Evolutionary conservation across 1,140 invertebrate genomes (phyloP).

Genomic region (Eurosta solidaginis): DNA sequence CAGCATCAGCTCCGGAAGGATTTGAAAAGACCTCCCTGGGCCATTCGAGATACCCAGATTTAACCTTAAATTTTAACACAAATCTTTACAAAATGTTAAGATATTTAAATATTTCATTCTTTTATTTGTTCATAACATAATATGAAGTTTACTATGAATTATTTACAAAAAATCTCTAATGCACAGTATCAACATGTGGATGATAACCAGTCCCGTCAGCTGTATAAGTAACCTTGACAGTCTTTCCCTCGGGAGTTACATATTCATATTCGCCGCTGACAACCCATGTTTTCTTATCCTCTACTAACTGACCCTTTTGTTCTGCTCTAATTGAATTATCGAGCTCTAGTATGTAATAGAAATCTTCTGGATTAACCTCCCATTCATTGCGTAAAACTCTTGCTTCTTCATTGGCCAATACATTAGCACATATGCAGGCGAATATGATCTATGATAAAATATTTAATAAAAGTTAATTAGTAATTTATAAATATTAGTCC

Average conservation of each 20-base stretch:
- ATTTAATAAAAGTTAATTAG: background rate
- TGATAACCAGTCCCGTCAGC: constrained; percentile 77
- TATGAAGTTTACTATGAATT: background rate
- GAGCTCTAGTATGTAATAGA: constrained; percentile 38
- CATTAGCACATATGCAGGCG: constrained; percentile 32
- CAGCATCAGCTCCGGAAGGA: too few relatives aligned
- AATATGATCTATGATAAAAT: constrained; percentile 3
- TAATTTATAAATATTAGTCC: background rate
- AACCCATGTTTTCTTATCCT: constrained; percentile 28
- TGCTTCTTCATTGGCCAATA: constrained; percentile 37
- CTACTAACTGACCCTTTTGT: constrained; percentile 3
- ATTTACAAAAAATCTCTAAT: constrained; percentile 60
- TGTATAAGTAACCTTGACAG: constrained; percentile 51
- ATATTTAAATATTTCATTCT: constrained; percentile 35
- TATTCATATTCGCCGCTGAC: constrained; percentile 70
- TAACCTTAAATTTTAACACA: background rate
- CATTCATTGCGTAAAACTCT: constrained; percentile 37
- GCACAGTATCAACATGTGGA: constrained; percentile 61
- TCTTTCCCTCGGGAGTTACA: constrained; percentile 70
- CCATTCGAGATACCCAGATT: background rate
- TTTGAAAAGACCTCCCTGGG: background rate
- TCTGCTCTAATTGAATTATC: constrained; percentile 30
- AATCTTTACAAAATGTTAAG: background rate
- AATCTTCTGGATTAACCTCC: constrained; percentile 41
- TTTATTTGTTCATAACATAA: constrained; percentile 49